Evolutionary conservation across 2,113 vertebrate genomes (phyloP).

Genomic region (Columbina picui): DNA sequence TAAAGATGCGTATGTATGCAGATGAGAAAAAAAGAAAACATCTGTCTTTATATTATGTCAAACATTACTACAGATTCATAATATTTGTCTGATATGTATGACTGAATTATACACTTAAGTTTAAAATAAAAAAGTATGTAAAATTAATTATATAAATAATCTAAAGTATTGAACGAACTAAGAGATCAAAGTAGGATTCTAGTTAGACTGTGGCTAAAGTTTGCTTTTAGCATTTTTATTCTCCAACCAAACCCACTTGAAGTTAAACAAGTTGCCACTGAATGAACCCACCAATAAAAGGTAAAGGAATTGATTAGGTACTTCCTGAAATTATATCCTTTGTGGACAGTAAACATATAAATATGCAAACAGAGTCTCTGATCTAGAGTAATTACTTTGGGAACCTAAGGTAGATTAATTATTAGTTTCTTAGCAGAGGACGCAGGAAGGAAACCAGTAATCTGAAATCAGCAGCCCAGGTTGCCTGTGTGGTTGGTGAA

Average conservation of each 20-base stretch:
- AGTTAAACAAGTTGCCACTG: background rate
- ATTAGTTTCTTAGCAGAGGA: background rate
- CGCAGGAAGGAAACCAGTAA: background rate
- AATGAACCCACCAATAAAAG: background rate
- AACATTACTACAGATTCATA: background rate
- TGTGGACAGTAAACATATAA: background rate
- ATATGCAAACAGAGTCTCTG: background rate
- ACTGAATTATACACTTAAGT: background rate
- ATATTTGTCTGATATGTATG: background rate
- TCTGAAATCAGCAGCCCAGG: background rate
- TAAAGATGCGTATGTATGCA: background rate
- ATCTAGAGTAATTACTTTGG: background rate
- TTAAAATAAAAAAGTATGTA: background rate
- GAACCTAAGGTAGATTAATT: background rate
- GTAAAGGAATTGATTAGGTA: background rate
- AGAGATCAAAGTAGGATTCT: background rate
- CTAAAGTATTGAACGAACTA: background rate
- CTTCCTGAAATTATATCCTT: background rate
- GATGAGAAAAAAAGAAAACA: background rate
- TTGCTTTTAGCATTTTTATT: background rate
- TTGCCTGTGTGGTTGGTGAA: background rate
- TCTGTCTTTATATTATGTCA: background rate
- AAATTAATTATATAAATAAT: background rate
- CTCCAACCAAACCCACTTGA: background rate
- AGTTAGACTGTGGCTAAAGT: background rate